Evolutionary conservation across 2,888 invertebrate species (phyloP).

Genomic region (Cenopis cana): DNA sequence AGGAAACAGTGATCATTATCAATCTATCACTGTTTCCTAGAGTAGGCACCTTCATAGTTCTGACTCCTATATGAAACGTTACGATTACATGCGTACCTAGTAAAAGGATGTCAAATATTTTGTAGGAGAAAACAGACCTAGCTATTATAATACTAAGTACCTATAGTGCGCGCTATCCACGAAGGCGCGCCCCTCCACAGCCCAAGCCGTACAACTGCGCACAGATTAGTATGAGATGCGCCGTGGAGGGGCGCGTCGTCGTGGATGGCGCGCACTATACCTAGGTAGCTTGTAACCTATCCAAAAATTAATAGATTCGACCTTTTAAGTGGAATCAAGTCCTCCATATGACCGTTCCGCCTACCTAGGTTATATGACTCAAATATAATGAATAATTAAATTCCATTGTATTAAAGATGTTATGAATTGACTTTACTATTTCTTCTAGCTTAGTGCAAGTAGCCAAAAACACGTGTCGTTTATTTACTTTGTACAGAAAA

Average conservation of each 20-base stretch:
- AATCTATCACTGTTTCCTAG: neutral
- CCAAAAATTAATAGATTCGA: constrained; percentile 23
- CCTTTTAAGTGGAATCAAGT: constrained; percentile 33
- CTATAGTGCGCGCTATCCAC: no score
- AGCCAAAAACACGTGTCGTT: constrained; percentile 1
- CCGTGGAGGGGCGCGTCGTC: no score
- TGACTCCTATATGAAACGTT: no score
- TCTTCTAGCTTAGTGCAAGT: neutral
- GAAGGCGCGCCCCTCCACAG: no score
- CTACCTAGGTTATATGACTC: constrained; percentile 7
- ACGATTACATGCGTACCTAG: neutral
- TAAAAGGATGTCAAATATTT: neutral
- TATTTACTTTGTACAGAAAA: neutral
- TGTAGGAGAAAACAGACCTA: neutral
- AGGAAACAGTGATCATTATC: no score
- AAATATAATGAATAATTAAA: constrained; percentile 10
- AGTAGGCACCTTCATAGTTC: neutral
- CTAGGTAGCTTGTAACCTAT: constrained; percentile 21
- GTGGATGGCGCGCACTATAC: no score
- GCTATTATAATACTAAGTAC: neutral
- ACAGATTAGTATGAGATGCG: no score
- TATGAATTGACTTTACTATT: neutral
- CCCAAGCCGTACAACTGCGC: no score
- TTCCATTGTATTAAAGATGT: constrained; percentile 7
- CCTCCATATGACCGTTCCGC: constrained; percentile 10